Base-by-base conservation (phyloP, 2,797 vertebrate genomes). In the Neosilurus hyrtlii region DNA sequence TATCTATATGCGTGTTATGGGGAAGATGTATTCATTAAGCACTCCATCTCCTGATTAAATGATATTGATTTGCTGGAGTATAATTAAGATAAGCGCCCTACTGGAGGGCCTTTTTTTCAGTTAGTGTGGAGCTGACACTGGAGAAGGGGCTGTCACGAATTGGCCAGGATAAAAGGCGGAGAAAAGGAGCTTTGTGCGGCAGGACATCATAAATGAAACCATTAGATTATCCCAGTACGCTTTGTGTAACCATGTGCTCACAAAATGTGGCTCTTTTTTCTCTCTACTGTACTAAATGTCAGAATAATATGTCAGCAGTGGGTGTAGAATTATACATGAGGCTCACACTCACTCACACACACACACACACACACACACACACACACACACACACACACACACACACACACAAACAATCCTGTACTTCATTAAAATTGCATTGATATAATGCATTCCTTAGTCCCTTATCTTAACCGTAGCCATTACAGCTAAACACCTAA, bases 21-120 rank as follows among this genome's bases (percentile, higher is more conserved):
- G 88, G 91, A 89, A 90, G 91, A 91, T 89, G 90, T 91, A 93
- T 95, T 94, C 91, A 95, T 94, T 94, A 94, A 93, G 90, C 90
- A 87, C 89, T 89, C 91, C 93, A 93, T 94, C 91, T 91, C 87
- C 92, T 93, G 92, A 93, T 94, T 94, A 94, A 92, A 93, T 92
- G 83, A 90, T 92, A 94, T 95, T 79, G 92, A 94, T 94, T 91
- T 79, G 89, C 87, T 26, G 79, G 87, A 87, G 89, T 90, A 92
- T 93, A 93, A 94, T 95, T 94, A 94, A 94, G 92, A 94, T 94
- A 92, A 94, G 90, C 89, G 77, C 79, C 76, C 84, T 82, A 86
- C 82, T 86, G 81, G 77, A 82, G 86, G 73, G 79, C 76, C 68
- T 83, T 79, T 83, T 80, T 83, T 71, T 78, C 80, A 73, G 73